A percentile compares a stretch with the other conserved stretches of the same genome.
Evolutionary conservation across 2,113 vertebrate species (phyloP).

Genomic region (Zosterops japonicus): DNA sequence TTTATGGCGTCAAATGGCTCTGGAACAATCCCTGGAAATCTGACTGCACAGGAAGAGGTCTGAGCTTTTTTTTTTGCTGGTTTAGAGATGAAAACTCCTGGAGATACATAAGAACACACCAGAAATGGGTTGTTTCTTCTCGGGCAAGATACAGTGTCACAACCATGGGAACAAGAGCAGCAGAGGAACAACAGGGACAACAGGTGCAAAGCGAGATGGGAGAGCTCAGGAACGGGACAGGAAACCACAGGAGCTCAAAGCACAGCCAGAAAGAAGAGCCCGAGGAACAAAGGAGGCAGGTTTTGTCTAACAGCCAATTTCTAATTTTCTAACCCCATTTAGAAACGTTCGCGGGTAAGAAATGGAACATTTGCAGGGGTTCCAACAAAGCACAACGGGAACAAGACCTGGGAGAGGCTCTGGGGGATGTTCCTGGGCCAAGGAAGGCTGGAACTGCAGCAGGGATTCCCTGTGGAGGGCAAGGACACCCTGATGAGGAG

Average conservation of each 20-base stretch:
- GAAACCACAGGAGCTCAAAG: background rate
- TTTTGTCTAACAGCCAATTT: background rate
- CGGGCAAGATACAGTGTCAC: accelerated
- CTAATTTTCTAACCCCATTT: accelerated
- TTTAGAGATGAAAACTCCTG: background rate
- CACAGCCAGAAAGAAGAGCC: background rate
- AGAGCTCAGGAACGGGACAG: background rate
- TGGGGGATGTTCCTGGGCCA: accelerated
- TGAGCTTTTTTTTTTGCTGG: background rate
- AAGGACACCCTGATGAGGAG: background rate
- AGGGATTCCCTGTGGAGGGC: background rate
- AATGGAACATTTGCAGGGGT: accelerated
- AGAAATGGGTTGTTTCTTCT: accelerated
- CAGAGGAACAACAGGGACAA: background rate
- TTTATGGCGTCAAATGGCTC: background rate
- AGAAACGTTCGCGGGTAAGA: accelerated
- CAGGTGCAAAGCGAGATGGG: background rate
- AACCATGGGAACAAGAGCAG: accelerated
- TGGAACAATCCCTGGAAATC: constrained; percentile 39
- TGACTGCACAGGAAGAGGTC: background rate
- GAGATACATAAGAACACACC: background rate
- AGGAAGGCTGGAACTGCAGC: background rate
- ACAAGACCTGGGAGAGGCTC: background rate
- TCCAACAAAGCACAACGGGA: background rate
- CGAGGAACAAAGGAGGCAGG: background rate